These are phyloP conservation scores for Cerceris rybyensis DNA, from an alignment of 2,888 invertebrate species.

Conservation along the genomic window DNA sequence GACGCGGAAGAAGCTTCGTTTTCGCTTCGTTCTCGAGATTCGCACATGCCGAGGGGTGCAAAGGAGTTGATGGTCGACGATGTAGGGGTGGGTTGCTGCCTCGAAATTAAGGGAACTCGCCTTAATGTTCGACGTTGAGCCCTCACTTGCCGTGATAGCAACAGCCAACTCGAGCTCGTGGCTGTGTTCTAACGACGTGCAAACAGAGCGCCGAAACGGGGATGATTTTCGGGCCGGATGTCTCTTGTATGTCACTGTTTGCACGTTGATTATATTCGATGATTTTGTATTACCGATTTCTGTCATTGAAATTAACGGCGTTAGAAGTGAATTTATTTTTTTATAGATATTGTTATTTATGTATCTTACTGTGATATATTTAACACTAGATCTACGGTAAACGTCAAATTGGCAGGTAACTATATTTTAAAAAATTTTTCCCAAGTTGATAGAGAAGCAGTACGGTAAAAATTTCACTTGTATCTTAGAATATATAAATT, in stretches of 20 bases:
- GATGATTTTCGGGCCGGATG: slow-evolving; percentile 10
- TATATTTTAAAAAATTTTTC: too few relatives aligned
- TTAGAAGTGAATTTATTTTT: too few relatives aligned
- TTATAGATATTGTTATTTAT: too few relatives aligned
- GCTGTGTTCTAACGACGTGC: slow-evolving; percentile 48
- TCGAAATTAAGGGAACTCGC: slow-evolving; percentile 47
- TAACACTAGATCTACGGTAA: too few relatives aligned
- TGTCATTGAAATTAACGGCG: too few relatives aligned
- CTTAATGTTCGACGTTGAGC: slow-evolving; percentile 44
- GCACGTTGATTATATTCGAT: neutral
- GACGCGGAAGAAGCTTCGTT: slow-evolving; percentile 62
- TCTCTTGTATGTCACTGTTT: neutral
- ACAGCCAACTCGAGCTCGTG: slow-evolving; percentile 19
- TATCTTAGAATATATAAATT: too few relatives aligned
- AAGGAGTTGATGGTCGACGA: slow-evolving; percentile 18
- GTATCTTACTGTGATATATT: too few relatives aligned
- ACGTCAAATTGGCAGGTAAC: too few relatives aligned
- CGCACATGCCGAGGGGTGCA: slow-evolving; percentile 1
- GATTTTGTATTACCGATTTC: neutral
- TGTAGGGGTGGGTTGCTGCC: neutral
- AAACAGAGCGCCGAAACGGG: slow-evolving; percentile 33
- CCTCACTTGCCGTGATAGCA: slow-evolving; percentile 13
- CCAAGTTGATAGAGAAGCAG: too few relatives aligned
- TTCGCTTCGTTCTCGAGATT: slow-evolving; percentile 53
- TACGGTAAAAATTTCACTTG: too few relatives aligned